A percentile compares a stretch with the other conserved stretches of the same genome.
phyloP scores from a whole-genome alignment of 2,888 invertebrate species.

The Eurytoma californica region DNA sequence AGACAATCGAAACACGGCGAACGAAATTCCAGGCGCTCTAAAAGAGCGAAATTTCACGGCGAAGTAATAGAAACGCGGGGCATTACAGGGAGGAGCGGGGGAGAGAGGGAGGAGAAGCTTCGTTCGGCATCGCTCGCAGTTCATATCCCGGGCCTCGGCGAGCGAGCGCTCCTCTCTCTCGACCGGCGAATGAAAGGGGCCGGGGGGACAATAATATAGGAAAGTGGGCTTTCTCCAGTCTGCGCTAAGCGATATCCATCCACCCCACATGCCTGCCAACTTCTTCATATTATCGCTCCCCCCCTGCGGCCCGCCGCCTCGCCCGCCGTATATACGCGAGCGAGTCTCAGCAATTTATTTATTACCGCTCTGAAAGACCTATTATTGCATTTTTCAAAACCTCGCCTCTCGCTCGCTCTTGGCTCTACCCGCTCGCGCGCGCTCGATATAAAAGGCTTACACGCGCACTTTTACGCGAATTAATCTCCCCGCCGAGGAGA shows the following conservation, averaged over 20 bases:
- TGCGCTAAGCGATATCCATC: constrained; percentile 73
- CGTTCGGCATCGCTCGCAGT: constrained; percentile 35
- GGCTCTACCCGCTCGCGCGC: background rate
- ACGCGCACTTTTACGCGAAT: constrained; percentile 49
- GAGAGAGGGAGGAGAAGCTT: background rate
- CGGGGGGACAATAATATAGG: constrained; percentile 72
- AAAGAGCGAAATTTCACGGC: constrained; percentile 34
- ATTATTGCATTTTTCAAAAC: constrained; percentile 74
- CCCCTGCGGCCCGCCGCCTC: background rate
- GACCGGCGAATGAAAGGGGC: constrained; percentile 62
- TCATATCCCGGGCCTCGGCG: constrained; percentile 34
- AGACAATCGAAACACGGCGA: too few species aligned
- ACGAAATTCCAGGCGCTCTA: constrained; percentile 17
- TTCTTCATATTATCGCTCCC: constrained; percentile 70
- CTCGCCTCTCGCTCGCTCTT: constrained; percentile 26
- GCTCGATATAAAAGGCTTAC: constrained; percentile 50
- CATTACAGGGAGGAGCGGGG: background rate
- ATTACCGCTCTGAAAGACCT: constrained; percentile 72
- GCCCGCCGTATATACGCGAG: constrained; percentile 48
- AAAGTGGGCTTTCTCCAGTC: constrained; percentile 70
- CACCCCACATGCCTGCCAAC: constrained; percentile 72
- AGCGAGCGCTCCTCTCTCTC: constrained; percentile 14
- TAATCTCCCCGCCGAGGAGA: constrained; percentile 51
- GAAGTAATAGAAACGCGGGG: constrained; percentile 12
- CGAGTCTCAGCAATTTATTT: constrained; percentile 74